Conservation (phyloP, 1,140 invertebrate genomes). For the Drosophila micromelanica region DNA sequence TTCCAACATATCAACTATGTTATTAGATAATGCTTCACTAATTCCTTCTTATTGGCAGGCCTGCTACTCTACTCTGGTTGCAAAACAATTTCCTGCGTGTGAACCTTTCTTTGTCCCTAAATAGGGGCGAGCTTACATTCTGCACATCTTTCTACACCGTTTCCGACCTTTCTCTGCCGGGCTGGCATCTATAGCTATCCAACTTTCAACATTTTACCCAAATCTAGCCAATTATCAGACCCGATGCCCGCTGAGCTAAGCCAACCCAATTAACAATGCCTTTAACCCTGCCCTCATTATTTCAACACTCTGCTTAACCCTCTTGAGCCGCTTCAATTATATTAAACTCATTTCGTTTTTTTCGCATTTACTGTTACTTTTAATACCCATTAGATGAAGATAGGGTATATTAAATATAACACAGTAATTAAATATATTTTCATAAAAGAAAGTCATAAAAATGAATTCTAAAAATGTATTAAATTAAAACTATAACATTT, state of each 20-base stretch:
- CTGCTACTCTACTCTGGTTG: not conserved
- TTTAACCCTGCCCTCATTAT: constrained; percentile 40
- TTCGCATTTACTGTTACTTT: constrained; percentile 19
- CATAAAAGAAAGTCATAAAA: too few species aligned
- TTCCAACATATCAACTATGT: not conserved
- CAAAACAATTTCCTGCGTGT: not conserved
- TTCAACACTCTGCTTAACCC: constrained; percentile 33
- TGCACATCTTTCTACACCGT: not conserved
- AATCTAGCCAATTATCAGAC: constrained; percentile 55
- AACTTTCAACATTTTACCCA: not conserved
- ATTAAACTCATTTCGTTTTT: constrained; percentile 65
- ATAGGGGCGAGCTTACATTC: not conserved
- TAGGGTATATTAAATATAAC: not conserved
- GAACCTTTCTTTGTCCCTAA: not conserved
- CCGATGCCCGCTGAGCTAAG: constrained; percentile 20
- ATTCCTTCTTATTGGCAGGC: not conserved
- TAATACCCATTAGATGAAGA: not conserved
- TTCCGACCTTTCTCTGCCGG: not conserved
- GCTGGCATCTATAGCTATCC: constrained; percentile 12
- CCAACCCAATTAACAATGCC: constrained; percentile 41
- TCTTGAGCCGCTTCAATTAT: constrained; percentile 66
- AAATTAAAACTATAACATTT: too few species aligned
- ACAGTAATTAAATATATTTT: too few species aligned
- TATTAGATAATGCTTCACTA: too few species aligned
- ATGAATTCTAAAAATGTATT: too few species aligned